Evolutionary conservation across 2,888 invertebrate species (phyloP).

Genomic region (Sipha maydis): DNA sequence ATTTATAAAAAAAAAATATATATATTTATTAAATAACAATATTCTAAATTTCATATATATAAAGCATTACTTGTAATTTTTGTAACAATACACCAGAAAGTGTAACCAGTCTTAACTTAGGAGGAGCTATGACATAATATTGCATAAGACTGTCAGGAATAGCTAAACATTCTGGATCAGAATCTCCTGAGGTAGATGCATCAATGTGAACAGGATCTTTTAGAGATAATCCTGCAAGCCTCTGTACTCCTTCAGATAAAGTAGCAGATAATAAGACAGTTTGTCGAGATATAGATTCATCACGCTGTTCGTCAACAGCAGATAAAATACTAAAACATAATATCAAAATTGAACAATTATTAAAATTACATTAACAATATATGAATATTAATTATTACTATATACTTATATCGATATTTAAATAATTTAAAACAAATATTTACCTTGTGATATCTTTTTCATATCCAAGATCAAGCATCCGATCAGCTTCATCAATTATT

Average conservation of each 20-base stretch:
- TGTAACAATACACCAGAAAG: conserved; percentile 82
- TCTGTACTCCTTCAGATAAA: conserved; percentile 84
- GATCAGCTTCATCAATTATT: conserved; percentile 92
- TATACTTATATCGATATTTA: background rate
- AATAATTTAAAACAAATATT: background rate
- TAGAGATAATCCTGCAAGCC: conserved; percentile 87
- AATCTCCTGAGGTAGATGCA: conserved; percentile 71
- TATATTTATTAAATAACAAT: conserved; percentile 32
- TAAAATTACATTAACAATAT: background rate
- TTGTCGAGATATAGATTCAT: conserved; percentile 69
- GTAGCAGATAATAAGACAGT: conserved; percentile 91
- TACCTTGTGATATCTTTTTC: conserved; percentile 85
- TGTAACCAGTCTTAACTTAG: conserved; percentile 87
- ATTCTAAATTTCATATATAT: background rate
- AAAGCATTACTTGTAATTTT: conserved; percentile 72
- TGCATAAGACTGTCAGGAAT: conserved; percentile 86
- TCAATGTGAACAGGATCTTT: conserved; percentile 81
- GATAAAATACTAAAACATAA: conserved; percentile 74
- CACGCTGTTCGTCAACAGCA: conserved; percentile 75
- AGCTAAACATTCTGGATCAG: conserved; percentile 69
- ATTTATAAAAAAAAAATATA: conserved; percentile 56
- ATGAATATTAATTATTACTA: background rate
- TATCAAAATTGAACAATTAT: background rate
- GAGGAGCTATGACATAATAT: conserved; percentile 84
- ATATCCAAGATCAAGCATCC: conserved; percentile 90